Evolutionary conservation across 2,797 vertebrate genomes (phyloP).

Genomic region (Alcedo atthis): DNA sequence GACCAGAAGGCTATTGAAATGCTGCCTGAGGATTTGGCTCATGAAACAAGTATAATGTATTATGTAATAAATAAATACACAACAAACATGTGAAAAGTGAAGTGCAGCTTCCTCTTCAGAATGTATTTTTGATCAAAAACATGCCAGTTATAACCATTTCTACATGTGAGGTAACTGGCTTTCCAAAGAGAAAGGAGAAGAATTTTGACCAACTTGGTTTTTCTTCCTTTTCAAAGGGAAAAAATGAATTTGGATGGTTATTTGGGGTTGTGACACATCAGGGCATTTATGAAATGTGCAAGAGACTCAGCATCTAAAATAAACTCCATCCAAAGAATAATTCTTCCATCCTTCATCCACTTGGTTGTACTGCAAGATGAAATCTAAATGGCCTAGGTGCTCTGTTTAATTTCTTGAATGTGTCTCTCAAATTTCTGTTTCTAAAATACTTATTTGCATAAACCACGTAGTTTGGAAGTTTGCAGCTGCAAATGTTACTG

Average conservation of each 20-base stretch:
- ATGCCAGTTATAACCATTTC: not conserved
- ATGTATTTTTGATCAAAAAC: not conserved
- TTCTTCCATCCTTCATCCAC: not conserved
- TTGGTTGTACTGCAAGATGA: not conserved
- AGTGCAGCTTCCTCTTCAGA: not conserved
- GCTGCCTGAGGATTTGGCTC: not conserved
- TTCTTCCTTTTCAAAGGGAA: not conserved
- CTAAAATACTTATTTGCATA: conserved; percentile 10
- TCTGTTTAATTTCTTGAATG: not conserved
- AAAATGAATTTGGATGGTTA: not conserved
- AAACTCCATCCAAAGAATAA: not conserved
- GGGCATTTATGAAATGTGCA: not conserved
- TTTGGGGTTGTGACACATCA: not conserved
- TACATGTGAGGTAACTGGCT: not conserved
- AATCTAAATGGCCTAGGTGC: not conserved
- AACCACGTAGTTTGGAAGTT: not conserved
- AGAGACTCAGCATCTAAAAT: not conserved
- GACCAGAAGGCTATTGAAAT: conserved; percentile 15
- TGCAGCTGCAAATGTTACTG: not conserved
- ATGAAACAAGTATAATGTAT: not conserved
- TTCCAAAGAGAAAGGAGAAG: not conserved
- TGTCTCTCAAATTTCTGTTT: not conserved
- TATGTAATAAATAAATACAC: not conserved
- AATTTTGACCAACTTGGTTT: not conserved
- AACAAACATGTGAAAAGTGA: not conserved